A percentile compares a stretch with the other conserved stretches of the same genome.
Conservation (phyloP, 2,113 vertebrate species). For the Pica pica region DNA sequence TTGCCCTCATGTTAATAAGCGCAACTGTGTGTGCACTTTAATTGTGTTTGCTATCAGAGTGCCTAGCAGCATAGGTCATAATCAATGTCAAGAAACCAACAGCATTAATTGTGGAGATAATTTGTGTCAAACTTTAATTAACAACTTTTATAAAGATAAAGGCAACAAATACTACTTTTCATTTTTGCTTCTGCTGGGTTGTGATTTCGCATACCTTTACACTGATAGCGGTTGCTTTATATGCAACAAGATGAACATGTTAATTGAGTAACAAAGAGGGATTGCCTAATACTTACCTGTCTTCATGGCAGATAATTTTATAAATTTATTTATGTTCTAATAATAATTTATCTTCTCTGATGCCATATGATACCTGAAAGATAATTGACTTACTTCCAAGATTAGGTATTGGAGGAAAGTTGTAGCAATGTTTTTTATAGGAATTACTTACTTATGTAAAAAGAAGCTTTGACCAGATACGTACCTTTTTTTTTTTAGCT, state of each 20-base stretch:
- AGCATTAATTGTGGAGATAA: neutral
- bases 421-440: neutral
- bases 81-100: slow-evolving; percentile 1
- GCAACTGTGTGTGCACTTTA: neutral
- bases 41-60: slow-evolving; percentile 34
- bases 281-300: neutral
- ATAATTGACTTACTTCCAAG: neutral
- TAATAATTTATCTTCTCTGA: neutral
- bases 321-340: neutral
- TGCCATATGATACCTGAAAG: neutral
- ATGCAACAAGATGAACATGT: neutral
- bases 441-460: neutral
- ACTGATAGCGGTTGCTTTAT: neutral
- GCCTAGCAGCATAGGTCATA: slow-evolving; percentile 2
- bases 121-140: slow-evolving; percentile 24
- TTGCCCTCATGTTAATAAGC: slow-evolving; percentile 47
- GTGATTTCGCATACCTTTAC: neutral
- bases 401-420: neutral
- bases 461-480: neutral
- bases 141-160: slow-evolving; percentile 2
- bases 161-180: neutral
- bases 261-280: neutral
- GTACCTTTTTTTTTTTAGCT: neutral
- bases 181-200: neutral
- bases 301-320: neutral